These are phyloP conservation scores for Spheniscus humboldti DNA, from an alignment of 2,797 vertebrate genomes.

Conservation along the genomic window DNA sequence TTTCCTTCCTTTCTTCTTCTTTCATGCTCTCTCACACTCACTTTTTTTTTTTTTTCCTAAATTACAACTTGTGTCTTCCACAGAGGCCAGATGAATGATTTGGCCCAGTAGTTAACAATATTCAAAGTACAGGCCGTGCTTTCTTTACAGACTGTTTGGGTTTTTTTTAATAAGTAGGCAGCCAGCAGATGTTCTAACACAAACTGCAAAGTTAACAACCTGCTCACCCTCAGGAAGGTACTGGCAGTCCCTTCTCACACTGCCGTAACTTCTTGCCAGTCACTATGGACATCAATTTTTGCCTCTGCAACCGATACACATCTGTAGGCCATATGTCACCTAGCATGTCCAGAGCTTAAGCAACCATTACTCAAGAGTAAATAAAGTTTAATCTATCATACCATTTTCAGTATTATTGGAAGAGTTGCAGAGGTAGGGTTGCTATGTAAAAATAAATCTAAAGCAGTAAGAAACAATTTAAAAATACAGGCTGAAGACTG, in stretches of 20 bases:
- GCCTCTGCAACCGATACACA: neutral
- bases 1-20: neutral
- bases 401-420: neutral
- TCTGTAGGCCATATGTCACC: neutral
- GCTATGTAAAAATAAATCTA: neutral
- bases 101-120: neutral
- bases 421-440: neutral
- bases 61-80: neutral
- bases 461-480: neutral
- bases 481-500: neutral
- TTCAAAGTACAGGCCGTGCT: neutral
- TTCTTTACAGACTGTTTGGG: neutral
- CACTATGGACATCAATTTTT: neutral
- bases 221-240: neutral
- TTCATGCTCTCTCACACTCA: neutral
- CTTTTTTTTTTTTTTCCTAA: neutral
- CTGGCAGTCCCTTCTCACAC: neutral
- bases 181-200: constrained; percentile 4
- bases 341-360: neutral
- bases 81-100: neutral
- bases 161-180: neutral
- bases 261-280: neutral
- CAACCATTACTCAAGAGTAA: neutral
- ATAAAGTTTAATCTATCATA: neutral
- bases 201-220: neutral